These are phyloP conservation scores for Elysia crispata DNA, from an alignment of 2,888 invertebrate species.

Conservation along the genomic window DNA sequence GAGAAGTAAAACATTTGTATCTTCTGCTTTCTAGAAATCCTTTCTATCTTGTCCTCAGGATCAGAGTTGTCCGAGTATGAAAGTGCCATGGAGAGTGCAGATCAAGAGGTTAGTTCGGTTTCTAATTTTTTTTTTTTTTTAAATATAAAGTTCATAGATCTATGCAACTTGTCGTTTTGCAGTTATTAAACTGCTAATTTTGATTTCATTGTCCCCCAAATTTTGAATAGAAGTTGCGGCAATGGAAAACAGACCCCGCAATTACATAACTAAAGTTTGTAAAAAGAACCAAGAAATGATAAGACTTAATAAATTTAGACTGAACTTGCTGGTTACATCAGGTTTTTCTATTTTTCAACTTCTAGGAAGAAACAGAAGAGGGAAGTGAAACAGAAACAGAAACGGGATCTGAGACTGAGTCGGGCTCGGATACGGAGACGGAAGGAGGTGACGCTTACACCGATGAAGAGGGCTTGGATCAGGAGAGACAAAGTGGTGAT, in stretches of 20 bases:
- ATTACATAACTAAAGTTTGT: too few species aligned
- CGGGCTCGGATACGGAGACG: slow-evolving; percentile 61
- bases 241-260: too few species aligned
- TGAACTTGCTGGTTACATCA: too few species aligned
- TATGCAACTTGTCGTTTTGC: too few species aligned
- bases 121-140: too few species aligned
- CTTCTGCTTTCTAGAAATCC: neutral
- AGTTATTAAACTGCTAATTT: too few species aligned
- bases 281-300: too few species aligned
- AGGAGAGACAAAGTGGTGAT: slow-evolving; percentile 84
- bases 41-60: neutral
- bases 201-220: too few species aligned
- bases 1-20: too few species aligned
- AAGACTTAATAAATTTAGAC: too few species aligned
- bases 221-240: too few species aligned
- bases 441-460: slow-evolving; percentile 58
- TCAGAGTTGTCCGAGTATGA: slow-evolving; percentile 68
- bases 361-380: slow-evolving; percentile 49
- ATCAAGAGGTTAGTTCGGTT: slow-evolving; percentile 51
- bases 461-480: slow-evolving; percentile 67
- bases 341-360: neutral
- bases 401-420: slow-evolving; percentile 60
- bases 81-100: slow-evolving; percentile 67
- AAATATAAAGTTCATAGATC: too few species aligned
- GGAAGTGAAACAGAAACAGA: slow-evolving; percentile 69